phyloP scores from a whole-genome alignment of 2,888 invertebrate genomes.

The Ophioninae sp. region DNA sequence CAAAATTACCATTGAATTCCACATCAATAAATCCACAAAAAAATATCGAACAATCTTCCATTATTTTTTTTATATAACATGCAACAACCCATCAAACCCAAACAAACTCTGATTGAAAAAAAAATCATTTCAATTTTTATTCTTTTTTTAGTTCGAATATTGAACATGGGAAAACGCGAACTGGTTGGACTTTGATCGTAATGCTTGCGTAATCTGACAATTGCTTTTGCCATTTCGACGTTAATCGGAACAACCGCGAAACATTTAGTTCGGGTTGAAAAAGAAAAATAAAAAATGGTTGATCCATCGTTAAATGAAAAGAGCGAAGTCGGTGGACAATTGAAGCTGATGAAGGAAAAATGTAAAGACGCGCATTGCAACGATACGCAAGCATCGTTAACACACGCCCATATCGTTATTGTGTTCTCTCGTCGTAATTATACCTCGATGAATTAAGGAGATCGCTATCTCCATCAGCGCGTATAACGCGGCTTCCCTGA shows the following conservation, averaged over 20 bases:
- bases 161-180: too few relatives aligned
- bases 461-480: constrained; percentile 42
- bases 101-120: too few relatives aligned
- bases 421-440: constrained; percentile 42
- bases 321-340: too few relatives aligned
- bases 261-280: background rate
- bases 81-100: too few relatives aligned
- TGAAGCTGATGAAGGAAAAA: background rate
- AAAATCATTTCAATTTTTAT: too few relatives aligned
- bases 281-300: background rate
- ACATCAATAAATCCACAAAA: background rate
- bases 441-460: constrained; percentile 39
- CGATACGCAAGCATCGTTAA: background rate
- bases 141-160: too few relatives aligned
- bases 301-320: too few relatives aligned
- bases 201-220: too few relatives aligned
- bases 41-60: background rate
- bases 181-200: too few relatives aligned
- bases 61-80: background rate
- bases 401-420: constrained; percentile 51
- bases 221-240: too few relatives aligned
- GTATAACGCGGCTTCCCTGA: constrained; percentile 26
- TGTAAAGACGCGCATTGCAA: background rate
- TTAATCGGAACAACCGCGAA: background rate
- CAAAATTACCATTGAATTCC: background rate